Evolutionary conservation across 2,113 vertebrate species (phyloP), one percentile per base, ranked within the genome.

Genomic region (Lipophrys pholis): DNA sequence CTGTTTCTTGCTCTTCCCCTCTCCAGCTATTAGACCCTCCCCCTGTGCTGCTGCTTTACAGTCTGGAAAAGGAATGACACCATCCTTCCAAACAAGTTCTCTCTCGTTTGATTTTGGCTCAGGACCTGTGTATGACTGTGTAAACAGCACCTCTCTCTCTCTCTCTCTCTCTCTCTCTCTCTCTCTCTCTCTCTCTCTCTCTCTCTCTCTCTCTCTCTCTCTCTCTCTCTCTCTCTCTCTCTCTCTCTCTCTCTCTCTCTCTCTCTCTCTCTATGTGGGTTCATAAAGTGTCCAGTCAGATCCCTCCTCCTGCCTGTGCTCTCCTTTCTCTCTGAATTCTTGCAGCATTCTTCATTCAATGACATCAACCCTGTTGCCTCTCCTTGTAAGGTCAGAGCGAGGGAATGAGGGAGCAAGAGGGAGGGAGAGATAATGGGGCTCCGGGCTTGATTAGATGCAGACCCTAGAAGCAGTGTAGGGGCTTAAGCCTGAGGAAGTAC

Each of bases 311-410:
- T 35, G 39, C 50, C 57, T 15, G 60, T 70, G 21, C 70, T 69
- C 82, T 63, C 65, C 39, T 76, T 79, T 86, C 90, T 89, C 76
- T 83, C 78, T 80, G 89, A 87, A 93, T 95, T 88, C 92, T 93
- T 66, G 88, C 92, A 90, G 90, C 95, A 80, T 83, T 91, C 84
- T 93, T 90, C 89, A 95, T 95, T 85, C 93, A 92, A 75, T 95
- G 92, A 86, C 88, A 95, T 86, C 92, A 93, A 88, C 91, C 84
- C 63, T 94, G 93, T 90, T 93, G 85, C 17, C 93, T 95, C 89
- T 93, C 94, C 87, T 93, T 92, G 83, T 92, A 95, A 96, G 95
- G 97, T 95, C 90, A 94, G 92, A 87, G 87, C 16, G 82, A 86
- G 90, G 85, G 89, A 93, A 78, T 63, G 80, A 86, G 78, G 64